Percentiles rank a stretch among this genome's conserved stretches.
Conservation (phyloP, 2,113 vertebrate genomes). For the Pithys albifrons region DNA sequence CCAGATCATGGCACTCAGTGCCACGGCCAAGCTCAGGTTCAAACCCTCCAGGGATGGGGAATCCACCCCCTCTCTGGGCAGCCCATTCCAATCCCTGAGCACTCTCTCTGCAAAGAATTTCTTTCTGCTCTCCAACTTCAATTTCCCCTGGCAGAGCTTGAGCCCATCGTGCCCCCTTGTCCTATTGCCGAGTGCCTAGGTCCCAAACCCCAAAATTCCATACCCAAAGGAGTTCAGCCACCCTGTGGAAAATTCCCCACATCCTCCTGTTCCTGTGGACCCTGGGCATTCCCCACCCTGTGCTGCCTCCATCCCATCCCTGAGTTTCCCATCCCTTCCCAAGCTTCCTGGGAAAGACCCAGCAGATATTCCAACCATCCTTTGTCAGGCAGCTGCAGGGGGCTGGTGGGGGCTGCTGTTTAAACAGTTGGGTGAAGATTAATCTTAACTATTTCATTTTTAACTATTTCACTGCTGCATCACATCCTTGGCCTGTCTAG, state of each 20-base stretch:
- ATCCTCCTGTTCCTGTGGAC: fast-evolving
- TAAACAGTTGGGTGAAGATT: background rate
- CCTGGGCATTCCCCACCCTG: fast-evolving
- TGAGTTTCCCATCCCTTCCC: background rate
- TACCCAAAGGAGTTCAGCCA: background rate
- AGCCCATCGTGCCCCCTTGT: too few relatives aligned
- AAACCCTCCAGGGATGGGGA: too few relatives aligned
- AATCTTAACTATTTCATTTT: slow-evolving; percentile 28
- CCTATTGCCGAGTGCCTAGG: too few relatives aligned
- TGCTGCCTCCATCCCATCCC: fast-evolving
- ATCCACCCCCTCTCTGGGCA: too few relatives aligned
- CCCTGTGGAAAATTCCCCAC: fast-evolving
- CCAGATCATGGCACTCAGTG: too few relatives aligned
- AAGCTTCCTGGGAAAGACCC: background rate
- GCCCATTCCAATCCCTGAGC: too few relatives aligned
- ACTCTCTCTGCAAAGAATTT: too few relatives aligned
- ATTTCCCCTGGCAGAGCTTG: too few relatives aligned
- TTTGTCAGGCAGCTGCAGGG: background rate
- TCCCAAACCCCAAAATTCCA: background rate
- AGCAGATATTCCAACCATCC: background rate
- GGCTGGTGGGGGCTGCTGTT: background rate
- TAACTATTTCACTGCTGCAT: background rate
- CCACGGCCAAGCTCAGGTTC: too few relatives aligned
- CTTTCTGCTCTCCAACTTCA: too few relatives aligned
- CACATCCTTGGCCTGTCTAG: background rate